Conservation (phyloP, 2,888 invertebrate species). For the Ariolimax columbianus region DNA sequence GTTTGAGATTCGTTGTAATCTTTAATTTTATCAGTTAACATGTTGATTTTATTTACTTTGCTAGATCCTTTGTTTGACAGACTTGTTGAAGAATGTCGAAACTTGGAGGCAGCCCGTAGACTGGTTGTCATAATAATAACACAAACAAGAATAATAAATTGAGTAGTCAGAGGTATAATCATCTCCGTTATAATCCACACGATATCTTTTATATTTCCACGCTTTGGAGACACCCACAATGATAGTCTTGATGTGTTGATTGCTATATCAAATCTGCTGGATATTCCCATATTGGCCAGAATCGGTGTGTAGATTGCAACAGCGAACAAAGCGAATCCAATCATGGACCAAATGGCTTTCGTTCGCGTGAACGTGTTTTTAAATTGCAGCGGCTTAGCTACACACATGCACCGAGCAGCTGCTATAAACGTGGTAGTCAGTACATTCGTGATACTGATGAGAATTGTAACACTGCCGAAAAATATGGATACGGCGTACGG, state of each 20-base stretch:
- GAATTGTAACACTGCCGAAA: not conserved
- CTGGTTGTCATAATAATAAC: slow-evolving; percentile 14
- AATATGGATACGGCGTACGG: not conserved
- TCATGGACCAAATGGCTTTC: not conserved
- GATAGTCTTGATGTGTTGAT: not conserved
- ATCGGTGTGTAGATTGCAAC: slow-evolving; percentile 10
- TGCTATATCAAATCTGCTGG: not conserved
- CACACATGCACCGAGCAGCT: slow-evolving; percentile 15
- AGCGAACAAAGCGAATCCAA: not conserved
- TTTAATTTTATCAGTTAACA: too few relatives aligned
- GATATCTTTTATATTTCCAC: not conserved
- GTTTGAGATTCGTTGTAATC: too few relatives aligned
- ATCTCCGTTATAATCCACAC: slow-evolving; percentile 17
- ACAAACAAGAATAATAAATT: slow-evolving; percentile 14
- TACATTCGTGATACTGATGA: not conserved
- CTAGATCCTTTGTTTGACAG: not conserved
- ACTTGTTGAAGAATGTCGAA: not conserved
- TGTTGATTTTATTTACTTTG: not conserved
- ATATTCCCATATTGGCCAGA: not conserved
- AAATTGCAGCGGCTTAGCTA: slow-evolving; percentile 38
- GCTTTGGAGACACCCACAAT: not conserved
- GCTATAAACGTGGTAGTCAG: slow-evolving; percentile 25
- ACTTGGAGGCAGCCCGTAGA: not conserved
- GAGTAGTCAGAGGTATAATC: not conserved
- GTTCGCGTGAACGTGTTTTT: not conserved